Base-by-base conservation (phyloP, 2,797 vertebrate genomes). In the Spinus pinus region DNA sequence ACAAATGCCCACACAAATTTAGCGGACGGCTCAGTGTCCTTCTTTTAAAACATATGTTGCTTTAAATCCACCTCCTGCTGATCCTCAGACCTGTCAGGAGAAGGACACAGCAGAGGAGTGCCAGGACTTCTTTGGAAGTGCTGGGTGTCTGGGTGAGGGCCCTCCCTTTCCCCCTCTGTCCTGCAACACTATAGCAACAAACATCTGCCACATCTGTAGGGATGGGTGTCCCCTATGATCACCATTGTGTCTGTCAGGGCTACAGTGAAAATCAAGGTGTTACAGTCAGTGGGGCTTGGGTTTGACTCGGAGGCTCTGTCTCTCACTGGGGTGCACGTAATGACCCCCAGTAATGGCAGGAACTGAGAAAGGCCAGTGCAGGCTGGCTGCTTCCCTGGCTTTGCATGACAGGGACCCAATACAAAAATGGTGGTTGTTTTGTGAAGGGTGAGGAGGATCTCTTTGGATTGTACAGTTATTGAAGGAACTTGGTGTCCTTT, bases 101-200 rank as follows among this genome's bases (percentile, higher is more conserved):
- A 93, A 56, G 79, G 41, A 77, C 19, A 14, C 5, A 24, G 61
- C 75, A 54, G 64, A 56, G 61, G 62, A 60, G 13, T 6, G 22
- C 50, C 47, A 13, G 2, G 4, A 6, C 35, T 39, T 67, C 27
- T 74, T 35, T 0, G 0, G 6, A 5, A 14, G 12, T 18, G 35
- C 33, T 1, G 6, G 24, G 10, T 22, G 30, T 47, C 23, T 58
- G 74, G 22, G 12, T 67, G 54, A 61, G 5, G 3, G 65, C 27
- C 24, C 33, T 81, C 33, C 0, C 3, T 8, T 74, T 53, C 46
- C 24, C 2, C 0, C 2, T 27, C 42, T 24, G 12, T 81, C 44
- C 49, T 69, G 31, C 33, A 71, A 2, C 1, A 0, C 39, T 35
- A 5, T 6, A 27, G 46, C 41, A 64, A 22, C 31, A 60, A 66